These are phyloP conservation scores for Ganaspis sp. DNA, from an alignment of 1,140 invertebrate species.

Conservation along the genomic window DNA sequence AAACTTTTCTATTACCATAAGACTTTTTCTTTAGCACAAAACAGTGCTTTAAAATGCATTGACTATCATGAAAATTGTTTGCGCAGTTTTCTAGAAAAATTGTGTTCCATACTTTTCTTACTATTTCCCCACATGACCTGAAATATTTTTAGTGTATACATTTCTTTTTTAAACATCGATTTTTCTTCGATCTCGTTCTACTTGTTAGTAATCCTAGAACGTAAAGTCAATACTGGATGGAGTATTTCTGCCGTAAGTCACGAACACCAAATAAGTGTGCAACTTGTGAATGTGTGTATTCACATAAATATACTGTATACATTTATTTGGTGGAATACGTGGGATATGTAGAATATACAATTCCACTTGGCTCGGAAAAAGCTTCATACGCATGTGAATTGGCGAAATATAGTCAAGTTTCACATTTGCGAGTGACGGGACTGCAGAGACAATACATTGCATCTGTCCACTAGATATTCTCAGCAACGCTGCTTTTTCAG, in stretches of 20 bases:
- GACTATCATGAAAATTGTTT: too few species aligned
- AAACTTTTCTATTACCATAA: too few species aligned
- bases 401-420: constrained; percentile 20
- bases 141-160: neutral
- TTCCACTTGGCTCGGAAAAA: constrained; percentile 2
- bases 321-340: neutral
- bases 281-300: neutral
- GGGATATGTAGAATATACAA: constrained; percentile 19
- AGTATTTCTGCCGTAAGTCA: constrained; percentile 20
- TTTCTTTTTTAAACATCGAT: neutral
- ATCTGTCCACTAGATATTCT: constrained; percentile 54
- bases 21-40: too few species aligned
- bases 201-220: constrained; percentile 21
- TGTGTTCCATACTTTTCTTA: too few species aligned
- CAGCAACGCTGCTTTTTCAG: constrained; percentile 45
- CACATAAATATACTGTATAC: constrained; percentile 3
- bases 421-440: constrained; percentile 39
- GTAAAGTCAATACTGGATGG: constrained; percentile 16
- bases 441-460: constrained; percentile 57
- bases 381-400: constrained; percentile 13
- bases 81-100: too few species aligned
- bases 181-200: constrained; percentile 2
- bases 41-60: too few species aligned
- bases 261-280: constrained; percentile 3
- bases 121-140: too few species aligned